Evolutionary conservation across 2,888 invertebrate species (phyloP).

Genomic region (Aporophyla lueneburgensis): DNA sequence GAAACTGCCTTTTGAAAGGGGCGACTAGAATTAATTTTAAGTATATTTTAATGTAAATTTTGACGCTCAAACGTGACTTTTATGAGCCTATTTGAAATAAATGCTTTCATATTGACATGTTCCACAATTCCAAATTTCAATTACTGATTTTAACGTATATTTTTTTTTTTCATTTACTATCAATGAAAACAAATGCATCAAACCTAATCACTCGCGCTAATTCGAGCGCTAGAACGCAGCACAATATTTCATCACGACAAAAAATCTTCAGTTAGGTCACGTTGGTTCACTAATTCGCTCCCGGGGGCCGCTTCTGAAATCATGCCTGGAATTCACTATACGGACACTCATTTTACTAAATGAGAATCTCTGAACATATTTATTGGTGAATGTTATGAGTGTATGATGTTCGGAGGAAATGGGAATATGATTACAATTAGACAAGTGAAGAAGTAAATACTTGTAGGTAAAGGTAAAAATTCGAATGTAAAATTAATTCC

Average conservation of each 20-base stretch:
- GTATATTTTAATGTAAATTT: too few species aligned
- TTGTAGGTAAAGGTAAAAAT: neutral
- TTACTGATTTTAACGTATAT: neutral
- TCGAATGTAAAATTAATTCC: too few species aligned
- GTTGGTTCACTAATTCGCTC: slow-evolving; percentile 87
- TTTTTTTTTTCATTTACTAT: neutral
- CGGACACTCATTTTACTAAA: slow-evolving; percentile 78
- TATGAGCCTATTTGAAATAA: too few species aligned
- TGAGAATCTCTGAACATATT: slow-evolving; percentile 73
- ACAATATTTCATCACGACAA: slow-evolving; percentile 80
- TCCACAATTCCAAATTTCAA: too few species aligned
- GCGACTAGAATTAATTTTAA: too few species aligned
- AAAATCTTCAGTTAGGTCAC: slow-evolving; percentile 87
- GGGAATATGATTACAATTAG: slow-evolving; percentile 17
- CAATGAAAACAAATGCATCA: slow-evolving; percentile 9
- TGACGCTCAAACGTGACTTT: too few species aligned
- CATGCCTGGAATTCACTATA: slow-evolving; percentile 85
- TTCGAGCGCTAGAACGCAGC: slow-evolving; percentile 66
- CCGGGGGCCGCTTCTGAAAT: slow-evolving; percentile 80
- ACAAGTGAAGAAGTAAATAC: neutral
- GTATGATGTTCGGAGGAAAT: slow-evolving; percentile 27
- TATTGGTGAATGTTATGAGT: slow-evolving; percentile 70
- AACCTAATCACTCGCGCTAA: slow-evolving; percentile 28
- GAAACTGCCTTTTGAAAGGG: too few species aligned
- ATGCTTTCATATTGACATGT: too few species aligned